Percentiles rank a stretch among this genome's conserved stretches.
Conservation (phyloP, 2,888 invertebrate species). For the Ectropis crepuscularia region DNA sequence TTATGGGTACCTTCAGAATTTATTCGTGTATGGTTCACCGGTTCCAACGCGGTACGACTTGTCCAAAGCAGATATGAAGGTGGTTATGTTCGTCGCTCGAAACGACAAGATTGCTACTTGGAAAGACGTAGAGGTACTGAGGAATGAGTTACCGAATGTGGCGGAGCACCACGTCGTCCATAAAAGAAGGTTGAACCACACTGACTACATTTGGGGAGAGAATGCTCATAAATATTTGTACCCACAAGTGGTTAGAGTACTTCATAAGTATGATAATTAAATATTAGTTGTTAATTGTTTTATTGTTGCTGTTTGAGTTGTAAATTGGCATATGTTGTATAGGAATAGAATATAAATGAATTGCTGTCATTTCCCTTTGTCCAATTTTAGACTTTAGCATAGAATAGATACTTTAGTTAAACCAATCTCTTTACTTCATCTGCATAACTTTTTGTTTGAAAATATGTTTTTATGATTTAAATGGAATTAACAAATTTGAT, state of each 20-base stretch:
- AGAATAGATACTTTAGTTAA: too few relatives aligned
- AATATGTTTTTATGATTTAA: too few relatives aligned
- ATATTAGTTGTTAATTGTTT: background rate
- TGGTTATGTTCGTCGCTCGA: conserved; percentile 26
- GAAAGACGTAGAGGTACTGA: conserved; percentile 21
- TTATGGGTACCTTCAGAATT: conserved; percentile 42
- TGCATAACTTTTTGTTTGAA: too few relatives aligned
- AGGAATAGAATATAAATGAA: too few relatives aligned
- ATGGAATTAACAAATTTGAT: too few relatives aligned
- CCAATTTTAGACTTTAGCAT: too few relatives aligned
- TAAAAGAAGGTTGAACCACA: conserved; percentile 28
- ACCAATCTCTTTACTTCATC: too few relatives aligned
- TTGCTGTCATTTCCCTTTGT: too few relatives aligned
- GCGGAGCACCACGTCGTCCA: conserved; percentile 17
- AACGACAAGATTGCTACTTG: conserved; percentile 36
- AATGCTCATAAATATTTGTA: conserved; percentile 38
- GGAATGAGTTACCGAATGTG: conserved; percentile 29
- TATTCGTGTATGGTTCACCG: conserved; percentile 16
- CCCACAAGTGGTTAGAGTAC: conserved; percentile 34
- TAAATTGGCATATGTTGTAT: background rate
- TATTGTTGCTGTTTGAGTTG: background rate
- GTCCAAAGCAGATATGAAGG: conserved; percentile 42
- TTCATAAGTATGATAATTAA: conserved; percentile 19
- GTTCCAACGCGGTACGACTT: conserved; percentile 51
- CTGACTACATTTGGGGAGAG: conserved; percentile 40